Conservation (phyloP, 1,140 invertebrate genomes). For the Trypoxylus dichotomus region DNA sequence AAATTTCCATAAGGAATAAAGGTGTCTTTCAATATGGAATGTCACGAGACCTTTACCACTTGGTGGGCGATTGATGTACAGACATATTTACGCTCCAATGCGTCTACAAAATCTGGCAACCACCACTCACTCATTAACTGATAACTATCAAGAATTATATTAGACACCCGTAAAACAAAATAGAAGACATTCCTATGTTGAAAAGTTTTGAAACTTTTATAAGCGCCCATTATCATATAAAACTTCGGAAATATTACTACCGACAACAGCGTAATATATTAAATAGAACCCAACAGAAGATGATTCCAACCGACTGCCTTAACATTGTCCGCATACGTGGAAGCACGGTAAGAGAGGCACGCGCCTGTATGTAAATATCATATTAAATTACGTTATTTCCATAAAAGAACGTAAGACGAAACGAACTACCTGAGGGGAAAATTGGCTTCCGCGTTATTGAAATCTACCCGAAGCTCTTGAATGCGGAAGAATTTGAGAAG, state of each 20-base stretch:
- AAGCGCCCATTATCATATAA: not conserved
- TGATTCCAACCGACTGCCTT: not conserved
- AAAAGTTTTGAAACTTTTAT: not conserved
- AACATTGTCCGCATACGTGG: not conserved
- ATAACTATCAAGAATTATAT: too few relatives aligned
- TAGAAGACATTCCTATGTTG: not conserved
- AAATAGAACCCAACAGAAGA: not conserved
- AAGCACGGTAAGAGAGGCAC: not conserved
- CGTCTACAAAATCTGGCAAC: too few relatives aligned
- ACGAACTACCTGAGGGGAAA: constrained; percentile 22
- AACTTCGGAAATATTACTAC: not conserved
- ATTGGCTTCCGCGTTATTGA: constrained; percentile 5
- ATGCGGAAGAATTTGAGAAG: not conserved
- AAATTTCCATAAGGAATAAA: too few relatives aligned
- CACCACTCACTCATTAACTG: too few relatives aligned
- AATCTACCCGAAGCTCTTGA: not conserved
- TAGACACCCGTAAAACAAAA: not conserved
- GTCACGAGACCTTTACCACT: too few relatives aligned
- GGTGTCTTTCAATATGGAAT: too few relatives aligned
- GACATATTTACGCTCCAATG: too few relatives aligned
- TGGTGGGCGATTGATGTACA: too few relatives aligned
- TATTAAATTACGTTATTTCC: constrained; percentile 25
- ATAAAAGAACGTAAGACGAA: constrained; percentile 16
- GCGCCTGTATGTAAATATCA: not conserved
- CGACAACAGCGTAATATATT: not conserved